Base-by-base conservation (phyloP, 2,113 vertebrate genomes). In the Pangasianodon gigas region DNA sequence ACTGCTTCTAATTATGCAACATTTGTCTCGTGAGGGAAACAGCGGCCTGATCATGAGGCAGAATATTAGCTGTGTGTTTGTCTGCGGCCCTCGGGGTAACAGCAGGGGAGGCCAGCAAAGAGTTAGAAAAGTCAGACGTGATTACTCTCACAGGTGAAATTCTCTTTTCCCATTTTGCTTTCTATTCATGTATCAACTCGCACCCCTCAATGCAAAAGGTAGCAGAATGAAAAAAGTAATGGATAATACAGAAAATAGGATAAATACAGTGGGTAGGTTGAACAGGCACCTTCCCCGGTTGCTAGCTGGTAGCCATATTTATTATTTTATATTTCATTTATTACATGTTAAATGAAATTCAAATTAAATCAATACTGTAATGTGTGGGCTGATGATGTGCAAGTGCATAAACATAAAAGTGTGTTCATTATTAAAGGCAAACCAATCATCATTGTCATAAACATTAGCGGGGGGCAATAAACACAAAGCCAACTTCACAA, bases 1-100 rank as follows among this genome's bases (percentile, higher is more conserved):
- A 92, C 56, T 52, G 58, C 86, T 90, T 88, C 92, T 89, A 93
- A 94, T 94, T 94, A 93, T 94, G 93, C 90, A 26, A 10, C 26
- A 62, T 84, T 62, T 84, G 32, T 46, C 90, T 82, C 19, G 51
- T 19, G 18, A 26, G 24, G 84, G 91, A 94, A 94, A 91, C 89
- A 90, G 90, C 91, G 90, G 92, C 92, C 90, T 92, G 93, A 94
- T 93, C 83, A 90, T 92, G 91, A 87, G 82, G 88, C 92, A 92
- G 81, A 83, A 87, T 89, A 92, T 89, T 90, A 86, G 91, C 62
- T 89, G 91, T 69, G 82, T 93, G 91, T 87, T 88, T 91, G 71
- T 91, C 67, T 90, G 46, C 82, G 90, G 92, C 91, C 89, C 91
- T 91, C 94, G 90, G 92, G 92, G 87, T 89, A 91, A 81, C 87